These are phyloP conservation scores for Todiramphus saurophagus DNA, from an alignment of 2,113 vertebrate species.

Conservation along the genomic window DNA sequence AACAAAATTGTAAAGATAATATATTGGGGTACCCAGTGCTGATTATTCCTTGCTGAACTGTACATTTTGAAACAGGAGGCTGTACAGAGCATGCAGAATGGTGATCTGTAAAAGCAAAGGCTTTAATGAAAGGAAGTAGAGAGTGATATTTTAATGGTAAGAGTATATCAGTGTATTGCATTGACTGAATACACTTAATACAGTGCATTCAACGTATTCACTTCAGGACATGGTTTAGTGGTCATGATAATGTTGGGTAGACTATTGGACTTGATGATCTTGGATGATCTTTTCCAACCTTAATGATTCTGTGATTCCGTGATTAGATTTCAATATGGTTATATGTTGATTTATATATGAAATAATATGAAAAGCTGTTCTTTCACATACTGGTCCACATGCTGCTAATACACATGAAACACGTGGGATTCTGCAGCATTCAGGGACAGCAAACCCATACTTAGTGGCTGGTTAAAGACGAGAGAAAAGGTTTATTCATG, in stretches of 20 bases:
- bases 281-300: too few relatives aligned
- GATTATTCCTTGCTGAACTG: neutral
- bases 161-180: neutral
- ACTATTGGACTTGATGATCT: too few relatives aligned
- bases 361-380: neutral
- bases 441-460: neutral
- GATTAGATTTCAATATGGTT: neutral
- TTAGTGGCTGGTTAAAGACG: neutral
- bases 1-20: neutral
- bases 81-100: neutral
- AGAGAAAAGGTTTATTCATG: neutral
- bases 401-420: accelerated
- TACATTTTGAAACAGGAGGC: neutral
- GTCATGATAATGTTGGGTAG: too few relatives aligned
- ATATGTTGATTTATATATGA: conserved; percentile 16
- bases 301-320: too few relatives aligned
- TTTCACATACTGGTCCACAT: neutral
- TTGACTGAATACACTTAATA: too few relatives aligned
- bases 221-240: too few relatives aligned
- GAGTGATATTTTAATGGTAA: neutral
- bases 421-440: neutral
- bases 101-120: neutral
- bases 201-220: too few relatives aligned
- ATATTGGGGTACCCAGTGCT: neutral
- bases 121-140: neutral